Conservation (phyloP, 2,797 vertebrate species). For the Syngnathus rostellatus region DNA sequence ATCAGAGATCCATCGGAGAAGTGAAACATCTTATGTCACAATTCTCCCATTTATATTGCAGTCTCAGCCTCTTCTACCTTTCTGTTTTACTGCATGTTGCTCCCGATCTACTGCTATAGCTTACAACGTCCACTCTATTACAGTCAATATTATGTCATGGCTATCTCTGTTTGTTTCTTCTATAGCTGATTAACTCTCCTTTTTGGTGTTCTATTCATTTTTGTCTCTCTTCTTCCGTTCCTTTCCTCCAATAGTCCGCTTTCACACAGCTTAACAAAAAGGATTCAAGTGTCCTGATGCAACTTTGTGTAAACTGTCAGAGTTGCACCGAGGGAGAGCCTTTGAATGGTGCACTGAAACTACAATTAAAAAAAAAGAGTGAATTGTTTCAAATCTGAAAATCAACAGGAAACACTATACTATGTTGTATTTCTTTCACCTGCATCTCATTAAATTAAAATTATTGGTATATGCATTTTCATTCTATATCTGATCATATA, state of each 20-base stretch:
- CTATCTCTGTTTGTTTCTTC: conserved; percentile 5
- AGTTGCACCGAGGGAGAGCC: conserved; percentile 39
- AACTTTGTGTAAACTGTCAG: conserved; percentile 59
- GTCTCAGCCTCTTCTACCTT: conserved; percentile 29
- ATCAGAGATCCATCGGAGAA: conserved; percentile 47
- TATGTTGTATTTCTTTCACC: not conserved
- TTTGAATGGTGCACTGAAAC: conserved; percentile 32
- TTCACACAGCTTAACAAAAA: conserved; percentile 42
- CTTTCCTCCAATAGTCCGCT: conserved; percentile 25
- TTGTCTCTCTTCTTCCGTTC: conserved; percentile 5
- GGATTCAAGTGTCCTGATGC: conserved; percentile 50
- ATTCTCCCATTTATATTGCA: conserved; percentile 30
- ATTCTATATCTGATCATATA: not conserved
- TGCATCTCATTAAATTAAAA: not conserved
- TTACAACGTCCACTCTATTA: conserved; percentile 8
- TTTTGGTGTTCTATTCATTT: conserved; percentile 2
- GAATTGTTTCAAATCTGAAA: conserved; percentile 16
- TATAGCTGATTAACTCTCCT: conserved; percentile 5
- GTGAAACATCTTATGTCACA: conserved; percentile 59
- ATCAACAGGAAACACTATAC: not conserved
- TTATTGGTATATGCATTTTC: not conserved
- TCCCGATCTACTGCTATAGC: not conserved
- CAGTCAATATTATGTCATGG: not conserved
- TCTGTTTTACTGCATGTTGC: conserved; percentile 20
- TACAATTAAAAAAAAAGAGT: conserved; percentile 34